Base-by-base conservation (phyloP, 2,797 vertebrate genomes). In the Clamator glandarius region DNA sequence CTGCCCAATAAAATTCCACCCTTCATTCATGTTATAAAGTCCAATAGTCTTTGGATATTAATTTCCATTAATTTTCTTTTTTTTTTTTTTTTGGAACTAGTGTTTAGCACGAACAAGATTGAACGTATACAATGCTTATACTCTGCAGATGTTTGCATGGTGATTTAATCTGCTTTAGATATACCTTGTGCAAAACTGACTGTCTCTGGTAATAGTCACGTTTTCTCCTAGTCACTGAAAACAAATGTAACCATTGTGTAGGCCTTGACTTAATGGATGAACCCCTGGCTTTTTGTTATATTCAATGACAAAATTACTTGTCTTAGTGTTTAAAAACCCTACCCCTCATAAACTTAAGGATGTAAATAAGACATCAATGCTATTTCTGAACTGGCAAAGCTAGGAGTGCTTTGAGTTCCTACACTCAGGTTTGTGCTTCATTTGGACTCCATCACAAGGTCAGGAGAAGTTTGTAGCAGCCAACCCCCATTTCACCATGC, bases 271-370 rank as follows among this genome's bases (percentile, higher is more conserved):
- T 55, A 44, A 3, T 58, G 24, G 11, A 21, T 11, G 50, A 86
- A 78, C 5, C 7, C 6, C 14, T 39, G 15, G 3, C 1, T 44
- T 66, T 80, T 86, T 62, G 26, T 55, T 78, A 54, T 26, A 26
- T 4, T n/a, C 69, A 8, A 35, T 72, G 46, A 5, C 39, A 77
- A 36, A 57, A 78, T 46, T 23, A 16, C 50, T 44, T 55, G 4
- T 15, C 36, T 36, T 23, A 39, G 24, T 83, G 24, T 78, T 89
- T 92, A 73, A 92, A 74, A 83, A 26, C 5, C 5, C 18, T 8
- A 17, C 9, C 0, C 0, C 44, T 8, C 33, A 28, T 39, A 72
- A 73, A 41, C 48, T 41, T 81, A 42, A 44, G 0, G 0, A 33
- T 7, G 29, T 35, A 57, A 54, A 11, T 16, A 48, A 85, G 18